A percentile compares a stretch with the other conserved stretches of the same genome.
Evolutionary conservation across 2,113 vertebrate genomes (phyloP).

Genomic region (Verasper variegatus): DNA sequence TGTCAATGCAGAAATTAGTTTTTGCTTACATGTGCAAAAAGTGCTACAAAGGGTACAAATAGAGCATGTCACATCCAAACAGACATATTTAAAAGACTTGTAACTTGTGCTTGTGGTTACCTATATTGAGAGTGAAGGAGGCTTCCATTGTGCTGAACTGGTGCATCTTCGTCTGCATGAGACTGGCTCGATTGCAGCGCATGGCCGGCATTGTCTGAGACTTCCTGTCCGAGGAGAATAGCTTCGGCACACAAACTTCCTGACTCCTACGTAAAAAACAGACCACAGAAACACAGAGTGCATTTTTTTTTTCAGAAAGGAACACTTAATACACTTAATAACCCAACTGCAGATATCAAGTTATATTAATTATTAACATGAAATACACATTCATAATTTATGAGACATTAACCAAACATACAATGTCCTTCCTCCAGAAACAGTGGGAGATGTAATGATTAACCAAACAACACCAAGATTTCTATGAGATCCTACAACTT

Average conservation of each 20-base stretch:
- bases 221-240: conserved; percentile 87
- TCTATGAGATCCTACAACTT: neutral
- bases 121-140: conserved; percentile 93
- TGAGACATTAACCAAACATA: neutral
- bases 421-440: neutral
- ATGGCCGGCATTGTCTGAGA: conserved; percentile 96
- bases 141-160: conserved; percentile 92
- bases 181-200: conserved; percentile 86
- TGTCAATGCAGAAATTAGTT: too few species aligned
- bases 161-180: conserved; percentile 89
- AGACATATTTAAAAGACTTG: too few species aligned
- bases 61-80: too few species aligned
- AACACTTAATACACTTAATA: too few species aligned
- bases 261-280: conserved; percentile 81
- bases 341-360: neutral
- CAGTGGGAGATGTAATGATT: neutral
- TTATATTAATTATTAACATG: too few species aligned
- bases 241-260: conserved; percentile 87
- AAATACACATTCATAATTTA: neutral
- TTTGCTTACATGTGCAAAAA: too few species aligned
- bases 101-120: conserved; percentile 69
- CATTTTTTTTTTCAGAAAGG: too few species aligned
- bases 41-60: too few species aligned
- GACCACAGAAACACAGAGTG: too few species aligned
- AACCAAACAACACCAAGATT: neutral